Evolutionary conservation across 2,113 vertebrate species (phyloP), one percentile per base, ranked within the genome.

Genomic region (Orientallactaga bullata): DNA sequence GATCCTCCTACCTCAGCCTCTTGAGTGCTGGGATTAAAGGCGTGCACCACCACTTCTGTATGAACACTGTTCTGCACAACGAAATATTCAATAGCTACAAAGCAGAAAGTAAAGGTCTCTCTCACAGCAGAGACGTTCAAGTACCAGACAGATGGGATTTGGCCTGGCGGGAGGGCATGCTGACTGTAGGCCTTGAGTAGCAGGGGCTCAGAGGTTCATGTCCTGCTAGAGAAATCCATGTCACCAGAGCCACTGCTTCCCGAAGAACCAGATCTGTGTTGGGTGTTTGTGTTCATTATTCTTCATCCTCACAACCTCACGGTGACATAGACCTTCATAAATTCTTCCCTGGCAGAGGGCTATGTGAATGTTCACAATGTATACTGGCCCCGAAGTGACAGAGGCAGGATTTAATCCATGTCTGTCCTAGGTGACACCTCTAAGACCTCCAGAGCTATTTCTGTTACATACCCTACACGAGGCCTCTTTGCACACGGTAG

Each of bases 121-220:
- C 47, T n/a, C 21, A 47, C 21, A 68, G 58, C 21, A 4, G 51
- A 74, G 71, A n/a, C 69, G 8, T 4, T n/a, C 21, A 88, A 89
- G 68, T n/a, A 42, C 35, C 18, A 55, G 47, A 35, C 2, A 24
- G 37, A n/a, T 3, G 12, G 71, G 73, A 24, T 13, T 88, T 47
- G 3, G 60, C 65, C 32, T 4, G 0, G 0, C 3, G 37, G 86
- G 30, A 87, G 26, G 23, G 24, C 0, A 1, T 9, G 32, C 39
- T 18, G 11, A 42, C 9, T 7, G 47, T 37, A 60, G 20, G 58
- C 35, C 42, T 11, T 16, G 1, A 26, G 37, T 26, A 83, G 80
- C 7, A 60, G 32, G 39, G 37, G 7, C 16, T 16, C 32, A 0
- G 18, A 12, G 16, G 28, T 85, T 30, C 28, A 7, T n/a, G 55